Evolutionary conservation across 2,888 invertebrate genomes (phyloP).

Genomic region (Spisula subtruncata): DNA sequence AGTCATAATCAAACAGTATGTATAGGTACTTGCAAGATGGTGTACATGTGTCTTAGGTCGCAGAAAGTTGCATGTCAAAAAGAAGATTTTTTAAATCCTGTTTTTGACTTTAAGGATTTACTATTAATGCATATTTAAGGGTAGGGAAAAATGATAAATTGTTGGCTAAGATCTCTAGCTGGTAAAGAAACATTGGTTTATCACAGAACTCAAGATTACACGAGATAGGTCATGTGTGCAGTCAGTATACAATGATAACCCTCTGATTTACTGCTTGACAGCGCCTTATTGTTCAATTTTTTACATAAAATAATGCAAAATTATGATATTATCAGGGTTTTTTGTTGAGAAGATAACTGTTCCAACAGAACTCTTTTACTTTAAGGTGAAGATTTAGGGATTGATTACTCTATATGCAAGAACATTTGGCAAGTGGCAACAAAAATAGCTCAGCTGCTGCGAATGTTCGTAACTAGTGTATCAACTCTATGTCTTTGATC

Average conservation of each 20-base stretch:
- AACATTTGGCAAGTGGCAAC: constrained; percentile 26
- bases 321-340: constrained; percentile 10
- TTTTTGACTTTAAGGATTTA: background rate
- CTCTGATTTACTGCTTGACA: constrained; percentile 17
- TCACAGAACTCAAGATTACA: constrained; percentile 9
- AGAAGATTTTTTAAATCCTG: constrained; percentile 11
- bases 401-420: background rate
- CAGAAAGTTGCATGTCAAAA: background rate
- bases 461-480: background rate
- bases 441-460: background rate
- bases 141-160: background rate
- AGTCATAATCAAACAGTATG: background rate
- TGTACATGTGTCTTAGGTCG: background rate
- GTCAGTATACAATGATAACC: background rate
- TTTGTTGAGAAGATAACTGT: background rate
- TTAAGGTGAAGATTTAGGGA: constrained; percentile 3
- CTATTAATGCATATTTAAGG: constrained; percentile 8
- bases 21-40: background rate
- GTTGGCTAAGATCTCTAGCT: background rate
- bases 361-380: background rate
- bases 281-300: constrained; percentile 16
- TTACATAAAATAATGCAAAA: constrained; percentile 27
- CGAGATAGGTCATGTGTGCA: constrained; percentile 10
- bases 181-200: constrained; percentile 1
- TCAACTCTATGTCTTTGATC: constrained; percentile 9